Base-by-base conservation (phyloP, 2,113 vertebrate genomes). In the Cettia cetti region DNA sequence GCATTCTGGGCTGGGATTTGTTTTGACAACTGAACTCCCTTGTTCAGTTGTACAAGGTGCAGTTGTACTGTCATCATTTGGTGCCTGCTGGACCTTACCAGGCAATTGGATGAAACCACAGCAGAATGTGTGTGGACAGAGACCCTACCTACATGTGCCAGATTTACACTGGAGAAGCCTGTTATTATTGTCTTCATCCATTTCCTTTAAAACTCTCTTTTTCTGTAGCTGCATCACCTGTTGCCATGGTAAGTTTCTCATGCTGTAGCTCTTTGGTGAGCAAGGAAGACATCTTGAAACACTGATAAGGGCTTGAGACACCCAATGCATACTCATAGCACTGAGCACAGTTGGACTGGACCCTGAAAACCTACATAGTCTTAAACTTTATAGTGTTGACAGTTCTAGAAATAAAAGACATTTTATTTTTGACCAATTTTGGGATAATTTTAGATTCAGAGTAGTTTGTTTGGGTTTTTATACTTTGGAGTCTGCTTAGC, bases 31-130 rank as follows among this genome's bases (percentile, higher is more conserved):
- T 54, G 69, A 81, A 45, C 21, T 74, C 12, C 27, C 5, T 77
- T 3, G 2, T 66, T n/a, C 27, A 40, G 39, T 40, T 40, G 39
- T 40, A 23, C 0, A 0, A n/a, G n/a, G 16, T 37, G 20, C 31
- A 52, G 37, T 9, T 61, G 31, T 4, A 17, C 11, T 37, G 5
- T 54, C 30, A 65, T 33, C 65, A 17, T 5, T 68, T 57, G 37
- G 50, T 56, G 27, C 60, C 47, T 77, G 23, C 35, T 75, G 52
- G 26, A 33, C 35, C 66, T 84, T 30, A 27, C 30, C 64, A 31
- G 39, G 57, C 65, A 66, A 5, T 7, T 44, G 57, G 17, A 16
- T 33, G 74, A 50, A 84, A 47, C 24, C 82, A 31, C 27, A 28
- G 49, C 35, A 63, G 59, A 53, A 42, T 27, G 21, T 28, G 13